Base-by-base conservation (phyloP, 1,140 invertebrate genomes). In the Philotrypesis tridentata region DNA sequence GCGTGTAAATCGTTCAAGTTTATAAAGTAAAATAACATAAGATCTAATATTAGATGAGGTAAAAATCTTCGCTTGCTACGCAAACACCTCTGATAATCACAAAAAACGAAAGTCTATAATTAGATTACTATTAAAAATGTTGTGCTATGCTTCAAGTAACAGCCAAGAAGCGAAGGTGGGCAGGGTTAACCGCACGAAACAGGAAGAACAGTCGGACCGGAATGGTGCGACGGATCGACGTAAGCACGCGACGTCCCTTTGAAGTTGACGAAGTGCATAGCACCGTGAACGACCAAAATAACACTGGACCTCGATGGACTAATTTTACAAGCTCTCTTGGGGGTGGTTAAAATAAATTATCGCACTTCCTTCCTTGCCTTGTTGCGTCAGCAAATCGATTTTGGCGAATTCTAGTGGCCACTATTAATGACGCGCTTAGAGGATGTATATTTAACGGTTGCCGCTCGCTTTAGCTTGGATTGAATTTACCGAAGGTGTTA, bases 301-400 rank as follows among this genome's bases (percentile, higher is more conserved):
- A 31, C 67, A 8, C 27, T 27, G 27, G 33, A 27, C n/a, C n/a
- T n/a, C n/a, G n/a, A n/a, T n/a, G 63, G 29, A 33, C 29, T 68
- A 68, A 68, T 68, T 68, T 68, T 68, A 68, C 17, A 14, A 27
- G 67, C 31, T 68, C 67, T 21, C 29, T 23, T 8, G 25, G 11
- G 5, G 31, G 17, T 17, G 29, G 17, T 68, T 27, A 68, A 31
- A 31, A 31, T 31, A 27, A 63, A 63, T 63, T 63, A 63, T 63
- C 61, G 0, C 0, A 25, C 23, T 8, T 6, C 6, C 60, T n/a
- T 21, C 40, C 43, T 48, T 1, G 14, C 17, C 11, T 21, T 48
- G 43, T 63, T 63, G 25, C 61, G 61, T 63, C 61, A 63, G 61
- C 61, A 17, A 27, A 63, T 63, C 61, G 61, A 63, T 63, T 63